Evolutionary conservation across 2,888 invertebrate genomes (phyloP).

Genomic region (Cryptophagus acutangulus): DNA sequence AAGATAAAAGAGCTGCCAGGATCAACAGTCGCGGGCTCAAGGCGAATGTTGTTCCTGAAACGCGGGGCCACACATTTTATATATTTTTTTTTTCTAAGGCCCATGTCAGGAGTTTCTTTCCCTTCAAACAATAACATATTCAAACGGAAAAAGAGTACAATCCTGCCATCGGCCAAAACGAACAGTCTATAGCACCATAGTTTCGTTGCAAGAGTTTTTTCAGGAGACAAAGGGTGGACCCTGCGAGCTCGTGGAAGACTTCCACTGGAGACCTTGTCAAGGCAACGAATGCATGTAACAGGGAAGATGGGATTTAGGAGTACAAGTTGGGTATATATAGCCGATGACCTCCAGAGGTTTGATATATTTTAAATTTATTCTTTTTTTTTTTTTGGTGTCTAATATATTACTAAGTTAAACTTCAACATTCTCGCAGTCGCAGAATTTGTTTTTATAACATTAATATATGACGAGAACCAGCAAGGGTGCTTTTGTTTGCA

Average conservation of each 20-base stretch:
- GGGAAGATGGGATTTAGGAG: background rate
- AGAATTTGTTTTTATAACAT: no score
- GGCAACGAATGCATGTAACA: constrained; percentile 32
- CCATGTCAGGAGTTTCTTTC: no score
- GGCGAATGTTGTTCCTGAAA: constrained; percentile 34
- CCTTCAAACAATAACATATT: no score
- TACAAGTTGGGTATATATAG: constrained; percentile 4
- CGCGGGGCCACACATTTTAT: constrained; percentile 37
- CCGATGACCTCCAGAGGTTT: constrained; percentile 29
- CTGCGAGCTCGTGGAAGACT: constrained; percentile 48
- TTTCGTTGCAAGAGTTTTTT: constrained; percentile 47
- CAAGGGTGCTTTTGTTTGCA: no score
- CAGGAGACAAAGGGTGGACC: constrained; percentile 35
- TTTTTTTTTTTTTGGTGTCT: no score
- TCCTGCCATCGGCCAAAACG: constrained; percentile 31
- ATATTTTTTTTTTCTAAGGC: no score
- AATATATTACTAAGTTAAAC: background rate
- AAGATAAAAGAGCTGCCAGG: constrained; percentile 42
- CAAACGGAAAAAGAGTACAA: no score
- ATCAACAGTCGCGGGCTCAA: constrained; percentile 42
- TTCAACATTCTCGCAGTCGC: background rate
- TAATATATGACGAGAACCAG: no score
- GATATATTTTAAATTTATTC: no score
- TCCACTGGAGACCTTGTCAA: constrained; percentile 46
- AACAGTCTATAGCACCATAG: constrained; percentile 49